phyloP scores from a whole-genome alignment of 2,797 vertebrate species.

The Picus viridis region DNA sequence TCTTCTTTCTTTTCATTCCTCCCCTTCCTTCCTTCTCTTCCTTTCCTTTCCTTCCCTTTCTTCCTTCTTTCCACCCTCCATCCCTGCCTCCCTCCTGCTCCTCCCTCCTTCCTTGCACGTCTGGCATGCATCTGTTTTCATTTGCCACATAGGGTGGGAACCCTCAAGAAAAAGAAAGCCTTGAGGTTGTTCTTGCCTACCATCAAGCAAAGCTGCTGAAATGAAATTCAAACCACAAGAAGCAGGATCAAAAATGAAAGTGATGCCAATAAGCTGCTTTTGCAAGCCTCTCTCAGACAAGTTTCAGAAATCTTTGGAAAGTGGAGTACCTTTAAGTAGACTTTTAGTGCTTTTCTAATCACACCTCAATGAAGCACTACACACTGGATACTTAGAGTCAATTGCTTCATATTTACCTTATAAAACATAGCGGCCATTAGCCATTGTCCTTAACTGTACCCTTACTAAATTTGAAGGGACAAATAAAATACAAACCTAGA shows the following conservation, averaged over 20 bases:
- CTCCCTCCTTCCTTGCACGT: not conserved
- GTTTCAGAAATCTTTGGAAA: conserved; percentile 5
- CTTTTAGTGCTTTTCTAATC: not conserved
- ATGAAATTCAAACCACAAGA: not conserved
- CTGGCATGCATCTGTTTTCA: not conserved
- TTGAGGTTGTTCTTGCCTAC: not conserved
- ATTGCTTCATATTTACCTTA: conserved; percentile 3
- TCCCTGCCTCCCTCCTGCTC: accelerated
- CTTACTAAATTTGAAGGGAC: not conserved
- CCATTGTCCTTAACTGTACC: not conserved
- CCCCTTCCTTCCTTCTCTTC: too few relatives aligned
- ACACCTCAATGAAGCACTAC: not conserved
- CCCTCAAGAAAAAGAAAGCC: not conserved
- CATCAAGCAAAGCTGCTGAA: not conserved
- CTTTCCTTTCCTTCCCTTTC: too few relatives aligned
- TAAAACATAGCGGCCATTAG: not conserved
- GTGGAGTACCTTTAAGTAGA: not conserved
- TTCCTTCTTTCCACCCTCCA: not conserved
- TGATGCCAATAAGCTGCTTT: not conserved
- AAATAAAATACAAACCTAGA: not conserved
- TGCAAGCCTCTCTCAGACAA: not conserved
- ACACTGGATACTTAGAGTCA: not conserved
- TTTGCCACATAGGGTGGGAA: not conserved
- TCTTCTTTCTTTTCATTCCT: too few relatives aligned
- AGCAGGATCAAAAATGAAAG: not conserved